Conservation (phyloP, 2,797 vertebrate species). For the Gymnoscopelus braueri region DNA sequence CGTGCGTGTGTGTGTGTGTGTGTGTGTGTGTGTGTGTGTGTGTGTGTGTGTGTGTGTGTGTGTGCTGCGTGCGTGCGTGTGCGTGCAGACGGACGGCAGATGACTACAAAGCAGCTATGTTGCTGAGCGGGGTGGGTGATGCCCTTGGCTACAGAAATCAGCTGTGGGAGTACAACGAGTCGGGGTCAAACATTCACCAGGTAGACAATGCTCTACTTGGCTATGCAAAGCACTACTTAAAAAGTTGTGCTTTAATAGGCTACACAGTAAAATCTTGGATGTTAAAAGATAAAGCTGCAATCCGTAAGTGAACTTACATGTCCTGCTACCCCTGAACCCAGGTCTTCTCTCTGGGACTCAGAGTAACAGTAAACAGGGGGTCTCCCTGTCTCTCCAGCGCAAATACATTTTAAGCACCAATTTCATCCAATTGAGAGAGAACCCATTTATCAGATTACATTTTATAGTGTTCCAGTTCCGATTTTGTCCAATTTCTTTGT, state of each 20-base stretch:
- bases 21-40: background rate
- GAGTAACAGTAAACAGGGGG: too few relatives aligned
- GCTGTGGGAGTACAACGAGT: slow-evolving; percentile 82
- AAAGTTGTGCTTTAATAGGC: background rate
- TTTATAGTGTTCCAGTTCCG: too few relatives aligned
- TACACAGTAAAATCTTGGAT: background rate
- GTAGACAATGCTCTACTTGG: slow-evolving; percentile 45
- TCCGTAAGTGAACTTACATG: too few relatives aligned
- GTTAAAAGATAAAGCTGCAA: too few relatives aligned
- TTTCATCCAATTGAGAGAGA: too few relatives aligned
- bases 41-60: slow-evolving; percentile 11
- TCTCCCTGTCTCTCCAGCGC: too few relatives aligned
- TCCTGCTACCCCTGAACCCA: too few relatives aligned
- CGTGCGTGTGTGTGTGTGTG: slow-evolving; percentile 11
- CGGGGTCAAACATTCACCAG: slow-evolving; percentile 79
- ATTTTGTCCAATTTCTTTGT: too few relatives aligned
- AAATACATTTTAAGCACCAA: too few relatives aligned
- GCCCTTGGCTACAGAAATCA: slow-evolving; percentile 85
- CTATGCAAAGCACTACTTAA: background rate
- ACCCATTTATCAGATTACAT: too few relatives aligned
- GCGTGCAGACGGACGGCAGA: slow-evolving; percentile 43
- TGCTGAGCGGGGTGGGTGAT: slow-evolving; percentile 87
- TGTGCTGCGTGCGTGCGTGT: background rate
- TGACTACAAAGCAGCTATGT: slow-evolving; percentile 83
- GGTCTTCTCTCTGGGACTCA: too few relatives aligned